Percentiles rank a stretch among this genome's conserved stretches.
These are phyloP conservation scores for Bombus pyrosoma DNA, from an alignment of 1,140 invertebrate genomes.

Conservation along the genomic window DNA sequence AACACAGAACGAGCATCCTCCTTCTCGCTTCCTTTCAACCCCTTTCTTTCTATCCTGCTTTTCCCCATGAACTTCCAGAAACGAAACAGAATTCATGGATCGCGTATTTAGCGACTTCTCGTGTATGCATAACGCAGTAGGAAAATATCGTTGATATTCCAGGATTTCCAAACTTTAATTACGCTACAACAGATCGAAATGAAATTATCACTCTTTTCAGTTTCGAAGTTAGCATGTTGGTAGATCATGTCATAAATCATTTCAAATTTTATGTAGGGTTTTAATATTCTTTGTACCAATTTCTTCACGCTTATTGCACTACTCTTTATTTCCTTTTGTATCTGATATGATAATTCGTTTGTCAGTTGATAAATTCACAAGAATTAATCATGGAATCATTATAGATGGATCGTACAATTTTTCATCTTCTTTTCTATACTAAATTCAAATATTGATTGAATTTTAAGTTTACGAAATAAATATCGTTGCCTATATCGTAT, in stretches of 20 bases:
- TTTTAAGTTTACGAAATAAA: background rate
- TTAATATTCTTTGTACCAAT: too few relatives aligned
- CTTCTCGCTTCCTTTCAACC: constrained; percentile 37
- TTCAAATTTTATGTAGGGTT: background rate
- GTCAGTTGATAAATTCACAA: background rate
- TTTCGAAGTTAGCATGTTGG: background rate
- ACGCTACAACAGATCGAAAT: background rate
- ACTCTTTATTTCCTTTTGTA: too few relatives aligned
- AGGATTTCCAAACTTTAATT: background rate
- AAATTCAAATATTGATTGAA: too few relatives aligned
- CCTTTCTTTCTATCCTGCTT: constrained; percentile 25
- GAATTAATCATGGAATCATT: too few relatives aligned
- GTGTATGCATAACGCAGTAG: background rate
- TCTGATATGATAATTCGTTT: too few relatives aligned
- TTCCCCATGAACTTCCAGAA: constrained; percentile 1
- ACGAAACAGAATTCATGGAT: constrained; percentile 26
- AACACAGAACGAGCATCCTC: constrained; percentile 63
- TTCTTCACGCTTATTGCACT: background rate
- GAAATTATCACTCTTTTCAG: background rate
- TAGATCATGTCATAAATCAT: background rate
- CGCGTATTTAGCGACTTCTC: background rate
- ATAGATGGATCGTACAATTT: background rate
- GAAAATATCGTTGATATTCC: background rate
- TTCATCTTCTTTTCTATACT: background rate
- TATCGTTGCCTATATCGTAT: too few relatives aligned